Percentiles rank a stretch among this genome's conserved stretches.
phyloP scores from a whole-genome alignment of 2,797 vertebrate species.

The Trichosurus vulpecula region DNA sequence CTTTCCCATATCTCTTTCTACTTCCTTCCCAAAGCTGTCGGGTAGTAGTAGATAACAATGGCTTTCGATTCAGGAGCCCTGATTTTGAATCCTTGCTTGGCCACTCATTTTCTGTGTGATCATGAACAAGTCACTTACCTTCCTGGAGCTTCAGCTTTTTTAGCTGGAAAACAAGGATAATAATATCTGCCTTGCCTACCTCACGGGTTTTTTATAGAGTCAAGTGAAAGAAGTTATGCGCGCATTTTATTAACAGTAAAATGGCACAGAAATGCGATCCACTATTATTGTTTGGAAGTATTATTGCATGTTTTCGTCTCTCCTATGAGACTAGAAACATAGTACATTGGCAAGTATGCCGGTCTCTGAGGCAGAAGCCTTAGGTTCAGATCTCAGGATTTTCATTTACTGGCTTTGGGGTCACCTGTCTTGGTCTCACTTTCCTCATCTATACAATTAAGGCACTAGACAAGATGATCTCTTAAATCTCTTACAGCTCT shows the following conservation, averaged over 20 bases:
- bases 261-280: not conserved
- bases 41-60: not conserved
- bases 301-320: not conserved
- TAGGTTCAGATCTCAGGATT: not conserved
- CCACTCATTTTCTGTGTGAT: not conserved
- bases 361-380: not conserved
- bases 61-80: not conserved
- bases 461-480: not conserved
- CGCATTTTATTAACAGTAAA: not conserved
- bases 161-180: not conserved
- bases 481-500: not conserved
- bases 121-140: not conserved
- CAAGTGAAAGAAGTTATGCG: not conserved
- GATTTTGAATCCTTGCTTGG: not conserved
- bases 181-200: not conserved
- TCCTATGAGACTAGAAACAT: not conserved
- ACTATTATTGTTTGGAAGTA: not conserved
- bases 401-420: not conserved
- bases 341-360: not conserved
- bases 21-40: not conserved
- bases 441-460: slow-evolving; percentile 12
- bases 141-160: not conserved
- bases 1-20: not conserved
- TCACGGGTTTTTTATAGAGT: not conserved
- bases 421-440: slow-evolving; percentile 2